phyloP scores from a whole-genome alignment of 1,140 invertebrate genomes.

The Pachyrhynchus sulphureomaculatus region DNA sequence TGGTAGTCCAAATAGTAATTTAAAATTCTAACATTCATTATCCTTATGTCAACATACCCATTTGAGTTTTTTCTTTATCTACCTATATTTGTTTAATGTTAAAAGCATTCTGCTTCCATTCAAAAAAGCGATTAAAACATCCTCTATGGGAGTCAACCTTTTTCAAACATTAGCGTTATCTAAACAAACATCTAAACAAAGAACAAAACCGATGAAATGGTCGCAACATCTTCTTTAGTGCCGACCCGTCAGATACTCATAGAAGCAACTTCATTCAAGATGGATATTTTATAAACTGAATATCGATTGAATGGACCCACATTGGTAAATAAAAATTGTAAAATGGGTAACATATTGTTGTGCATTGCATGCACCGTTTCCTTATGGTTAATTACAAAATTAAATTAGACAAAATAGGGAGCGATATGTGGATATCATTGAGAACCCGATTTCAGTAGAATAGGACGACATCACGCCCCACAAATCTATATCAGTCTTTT shows the following conservation, averaged over 20 bases:
- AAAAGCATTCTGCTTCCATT: conserved; percentile 15
- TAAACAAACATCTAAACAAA: conserved; percentile 29
- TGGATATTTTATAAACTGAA: conserved; percentile 1
- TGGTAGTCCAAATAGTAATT: too few species aligned
- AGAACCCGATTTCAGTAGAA: too few species aligned
- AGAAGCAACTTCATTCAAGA: conserved; percentile 17
- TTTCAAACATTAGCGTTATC: conserved; percentile 29
- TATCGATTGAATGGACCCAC: neutral
- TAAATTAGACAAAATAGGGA: too few species aligned
- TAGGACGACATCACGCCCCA: too few species aligned
- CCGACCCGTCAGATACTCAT: conserved; percentile 7
- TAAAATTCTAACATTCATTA: neutral
- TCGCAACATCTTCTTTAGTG: conserved; percentile 26
- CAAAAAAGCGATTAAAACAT: conserved; percentile 22
- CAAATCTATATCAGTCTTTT: too few species aligned
- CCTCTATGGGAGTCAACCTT: conserved; percentile 18
- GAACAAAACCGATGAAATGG: conserved; percentile 26
- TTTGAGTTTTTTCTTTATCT: conserved; percentile 5
- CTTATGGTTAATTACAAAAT: too few species aligned
- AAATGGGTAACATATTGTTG: too few species aligned
- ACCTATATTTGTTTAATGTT: conserved; percentile 16
- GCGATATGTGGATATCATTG: too few species aligned
- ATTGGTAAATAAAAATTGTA: too few species aligned
- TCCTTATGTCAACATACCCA: conserved; percentile 14
- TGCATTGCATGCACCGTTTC: too few species aligned